These are phyloP conservation scores for Aythya baeri DNA, from an alignment of 2,113 vertebrate species.

Conservation along the genomic window DNA sequence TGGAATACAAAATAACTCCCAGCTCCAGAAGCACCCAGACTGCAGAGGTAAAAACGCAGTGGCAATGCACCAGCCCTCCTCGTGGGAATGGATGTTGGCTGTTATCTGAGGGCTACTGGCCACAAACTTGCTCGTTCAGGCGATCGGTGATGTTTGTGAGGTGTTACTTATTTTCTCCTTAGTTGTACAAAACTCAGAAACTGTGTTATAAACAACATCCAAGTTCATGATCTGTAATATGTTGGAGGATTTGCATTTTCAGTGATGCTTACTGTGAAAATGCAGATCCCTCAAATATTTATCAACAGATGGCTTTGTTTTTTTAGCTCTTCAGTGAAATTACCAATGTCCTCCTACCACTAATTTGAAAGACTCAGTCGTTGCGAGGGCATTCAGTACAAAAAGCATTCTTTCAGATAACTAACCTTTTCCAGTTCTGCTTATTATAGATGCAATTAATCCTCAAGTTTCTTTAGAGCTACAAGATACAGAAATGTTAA, in stretches of 20 bases:
- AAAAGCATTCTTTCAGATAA: not conserved
- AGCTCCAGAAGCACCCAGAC: accelerated
- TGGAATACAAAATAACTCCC: not conserved
- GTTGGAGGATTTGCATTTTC: not conserved
- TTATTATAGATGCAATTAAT: not conserved
- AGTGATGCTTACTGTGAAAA: not conserved
- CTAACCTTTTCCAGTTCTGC: not conserved
- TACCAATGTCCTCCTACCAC: not conserved
- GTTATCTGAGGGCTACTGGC: not conserved
- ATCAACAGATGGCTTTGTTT: not conserved
- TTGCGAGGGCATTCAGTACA: not conserved
- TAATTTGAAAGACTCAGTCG: not conserved
- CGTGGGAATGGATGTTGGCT: not conserved
- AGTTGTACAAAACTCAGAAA: not conserved
- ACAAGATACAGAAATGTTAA: conserved; percentile 8
- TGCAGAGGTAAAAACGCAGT: not conserved
- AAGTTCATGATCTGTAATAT: not conserved
- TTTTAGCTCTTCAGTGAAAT: not conserved
- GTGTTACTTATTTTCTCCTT: not conserved
- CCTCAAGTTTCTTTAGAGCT: not conserved
- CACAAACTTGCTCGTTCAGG: not conserved
- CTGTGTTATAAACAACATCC: not conserved
- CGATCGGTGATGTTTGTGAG: accelerated
- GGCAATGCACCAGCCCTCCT: not conserved
- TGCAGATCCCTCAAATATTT: not conserved